Base-by-base conservation (phyloP, 2,888 invertebrate species). In the Spodoptera picta region DNA sequence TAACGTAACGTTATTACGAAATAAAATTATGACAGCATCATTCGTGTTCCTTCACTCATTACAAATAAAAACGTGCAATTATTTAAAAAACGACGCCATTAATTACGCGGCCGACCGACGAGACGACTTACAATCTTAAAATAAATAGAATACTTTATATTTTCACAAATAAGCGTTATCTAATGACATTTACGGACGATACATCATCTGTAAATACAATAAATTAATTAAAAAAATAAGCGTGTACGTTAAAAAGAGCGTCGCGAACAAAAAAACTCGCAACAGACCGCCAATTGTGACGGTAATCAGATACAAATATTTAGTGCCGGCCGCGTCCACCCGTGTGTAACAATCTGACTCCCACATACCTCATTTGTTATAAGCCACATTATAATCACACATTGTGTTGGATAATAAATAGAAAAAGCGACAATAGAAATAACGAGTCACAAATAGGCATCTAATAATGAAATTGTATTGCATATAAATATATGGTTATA, bases 381-480 rank as follows among this genome's bases (percentile, higher is more conserved):
- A 88, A 88, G 89, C 87, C 87, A 90, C 92, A 91, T 91, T 90
- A 93, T 94, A 94, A 94, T 92, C 91, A 94, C 89, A 93, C 89
- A 92, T 91, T 92, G 91, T 92, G 89, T 85, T 83, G 85, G 89
- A 84, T 92, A 94, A 92, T 93, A 93, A 93, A 93, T 92, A 92
- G 91, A 92, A 93, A 93, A 92, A 91, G 92, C 92, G 92, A 94
- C 94, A 94, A 94, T 93, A 90, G 92, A 83, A 91, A 89, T 93
- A 92, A 92, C 91, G 87, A 93, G 88, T 88, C 89, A 91, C 90
- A 92, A 92, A 93, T 91, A 91, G 87, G 86, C 87, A 88, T 89
- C 92, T 92, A 93, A 94, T 94, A 93, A 93, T 93, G 90, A 92
- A 94, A 93, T 93, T 92, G 92, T 90, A 90, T 88, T 87, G 87